Evolutionary conservation across 1,140 invertebrate genomes (phyloP).

Genomic region (Drosophila tropicalis): DNA sequence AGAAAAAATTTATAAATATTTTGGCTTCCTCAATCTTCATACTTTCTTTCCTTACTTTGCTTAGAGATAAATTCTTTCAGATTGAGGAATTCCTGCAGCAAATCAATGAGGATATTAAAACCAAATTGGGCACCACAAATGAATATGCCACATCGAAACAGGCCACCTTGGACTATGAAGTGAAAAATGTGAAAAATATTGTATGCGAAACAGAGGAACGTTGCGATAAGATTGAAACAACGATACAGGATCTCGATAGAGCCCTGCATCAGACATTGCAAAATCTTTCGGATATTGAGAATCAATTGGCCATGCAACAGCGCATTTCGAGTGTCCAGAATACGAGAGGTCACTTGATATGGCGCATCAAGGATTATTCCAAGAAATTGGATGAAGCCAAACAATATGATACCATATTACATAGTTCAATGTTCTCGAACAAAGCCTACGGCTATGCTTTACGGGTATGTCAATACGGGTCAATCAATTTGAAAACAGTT

Average conservation of each 20-base stretch:
- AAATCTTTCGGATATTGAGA: slow-evolving; percentile 69
- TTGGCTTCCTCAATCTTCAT: not conserved
- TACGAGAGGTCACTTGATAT: slow-evolving; percentile 85
- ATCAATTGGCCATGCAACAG: slow-evolving; percentile 76
- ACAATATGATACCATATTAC: slow-evolving; percentile 85
- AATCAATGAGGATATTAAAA: slow-evolving; percentile 72
- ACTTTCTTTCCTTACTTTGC: not conserved
- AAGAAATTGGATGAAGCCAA: slow-evolving; percentile 87
- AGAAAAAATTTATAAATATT: not conserved
- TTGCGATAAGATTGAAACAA: slow-evolving; percentile 68
- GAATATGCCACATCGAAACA: slow-evolving; percentile 65
- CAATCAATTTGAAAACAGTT: no score
- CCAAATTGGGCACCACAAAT: slow-evolving; percentile 50
- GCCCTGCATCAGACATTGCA: slow-evolving; percentile 71
- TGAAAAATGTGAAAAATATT: slow-evolving; percentile 80
- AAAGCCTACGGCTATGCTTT: slow-evolving; percentile 89
- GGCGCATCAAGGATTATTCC: slow-evolving; percentile 87
- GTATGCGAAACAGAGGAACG: slow-evolving; percentile 81
- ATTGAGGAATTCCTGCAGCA: slow-evolving; percentile 73
- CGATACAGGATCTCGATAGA: slow-evolving; percentile 56
- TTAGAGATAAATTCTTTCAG: slow-evolving; percentile 73
- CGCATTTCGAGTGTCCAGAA: slow-evolving; percentile 71
- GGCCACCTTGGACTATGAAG: slow-evolving; percentile 74
- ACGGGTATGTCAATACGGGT: no score
- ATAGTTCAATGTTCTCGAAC: slow-evolving; percentile 87